Conservation (phyloP, 2,888 invertebrate species). For the Galerucella calmariensis region DNA sequence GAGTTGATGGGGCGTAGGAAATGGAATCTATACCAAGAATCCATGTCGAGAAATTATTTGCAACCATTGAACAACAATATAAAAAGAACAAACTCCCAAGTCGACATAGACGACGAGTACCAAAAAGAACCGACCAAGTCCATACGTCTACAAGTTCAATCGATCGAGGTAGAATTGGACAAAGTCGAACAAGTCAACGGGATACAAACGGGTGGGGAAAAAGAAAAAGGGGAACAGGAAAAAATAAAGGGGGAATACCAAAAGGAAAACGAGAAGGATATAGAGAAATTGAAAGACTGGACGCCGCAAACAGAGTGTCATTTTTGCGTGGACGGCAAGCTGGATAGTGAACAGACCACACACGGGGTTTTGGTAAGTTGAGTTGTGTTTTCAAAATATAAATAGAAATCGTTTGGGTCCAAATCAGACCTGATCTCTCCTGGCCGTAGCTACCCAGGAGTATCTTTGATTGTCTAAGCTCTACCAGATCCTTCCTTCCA, state of each 20-base stretch:
- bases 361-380: conserved; percentile 70
- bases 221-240: conserved; percentile 52
- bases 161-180: conserved; percentile 32
- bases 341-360: conserved; percentile 69
- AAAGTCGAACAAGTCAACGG: conserved; percentile 50
- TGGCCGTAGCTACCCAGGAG: too few species aligned
- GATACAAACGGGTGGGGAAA: conserved; percentile 43
- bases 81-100: conserved; percentile 58
- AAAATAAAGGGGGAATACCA: conserved; percentile 50
- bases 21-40: conserved; percentile 94
- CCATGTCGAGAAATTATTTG: conserved; percentile 65
- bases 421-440: too few species aligned
- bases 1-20: conserved; percentile 97
- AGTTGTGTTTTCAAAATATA: not conserved
- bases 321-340: conserved; percentile 83
- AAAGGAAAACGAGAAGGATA: conserved; percentile 54
- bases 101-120: conserved; percentile 53
- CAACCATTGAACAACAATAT: conserved; percentile 65
- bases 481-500: too few species aligned
- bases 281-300: conserved; percentile 73
- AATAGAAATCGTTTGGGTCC: too few species aligned
- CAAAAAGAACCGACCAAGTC: conserved; percentile 42
- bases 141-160: conserved; percentile 45
- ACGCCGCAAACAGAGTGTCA: conserved; percentile 83
- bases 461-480: too few species aligned